A percentile compares a stretch with the other conserved stretches of the same genome.
phyloP scores from a whole-genome alignment of 2,888 invertebrate genomes.

The Catocala nupta region DNA sequence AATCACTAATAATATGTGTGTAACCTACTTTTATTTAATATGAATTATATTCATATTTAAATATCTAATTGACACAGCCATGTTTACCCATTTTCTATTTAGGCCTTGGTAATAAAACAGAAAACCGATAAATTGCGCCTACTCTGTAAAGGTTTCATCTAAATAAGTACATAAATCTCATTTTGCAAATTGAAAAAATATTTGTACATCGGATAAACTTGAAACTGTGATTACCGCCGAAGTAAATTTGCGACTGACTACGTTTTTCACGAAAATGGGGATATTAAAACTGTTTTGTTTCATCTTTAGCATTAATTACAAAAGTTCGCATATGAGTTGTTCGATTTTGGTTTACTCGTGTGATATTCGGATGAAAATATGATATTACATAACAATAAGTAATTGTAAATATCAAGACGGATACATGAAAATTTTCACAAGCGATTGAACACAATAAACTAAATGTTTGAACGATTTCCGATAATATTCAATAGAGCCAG shows the following conservation, averaged over 20 bases:
- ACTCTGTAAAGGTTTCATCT: not conserved
- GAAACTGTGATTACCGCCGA: not conserved
- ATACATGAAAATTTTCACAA: slow-evolving; percentile 3
- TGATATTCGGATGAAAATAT: no score
- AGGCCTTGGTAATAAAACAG: not conserved
- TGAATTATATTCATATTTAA: no score
- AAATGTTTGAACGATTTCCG: slow-evolving; percentile 17
- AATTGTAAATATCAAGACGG: no score
- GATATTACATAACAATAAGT: no score
- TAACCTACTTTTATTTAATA: no score
- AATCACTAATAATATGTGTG: no score
- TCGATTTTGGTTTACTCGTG: no score
- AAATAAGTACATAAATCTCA: not conserved
- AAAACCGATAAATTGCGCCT: not conserved
- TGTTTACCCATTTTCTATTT: no score
- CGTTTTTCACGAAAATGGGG: not conserved
- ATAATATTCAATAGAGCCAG: slow-evolving; percentile 18
- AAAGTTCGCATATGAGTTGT: no score
- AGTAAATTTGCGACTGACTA: not conserved
- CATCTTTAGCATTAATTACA: no score
- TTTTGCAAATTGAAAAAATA: slow-evolving; percentile 2
- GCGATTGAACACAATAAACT: slow-evolving; percentile 9
- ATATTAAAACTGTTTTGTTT: not conserved
- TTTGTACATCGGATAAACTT: not conserved
- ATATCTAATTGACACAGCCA: no score